A percentile compares a stretch with the other conserved stretches of the same genome.
Conservation (phyloP, 2,797 vertebrate species). For the Neopelma chrysocephalum region DNA sequence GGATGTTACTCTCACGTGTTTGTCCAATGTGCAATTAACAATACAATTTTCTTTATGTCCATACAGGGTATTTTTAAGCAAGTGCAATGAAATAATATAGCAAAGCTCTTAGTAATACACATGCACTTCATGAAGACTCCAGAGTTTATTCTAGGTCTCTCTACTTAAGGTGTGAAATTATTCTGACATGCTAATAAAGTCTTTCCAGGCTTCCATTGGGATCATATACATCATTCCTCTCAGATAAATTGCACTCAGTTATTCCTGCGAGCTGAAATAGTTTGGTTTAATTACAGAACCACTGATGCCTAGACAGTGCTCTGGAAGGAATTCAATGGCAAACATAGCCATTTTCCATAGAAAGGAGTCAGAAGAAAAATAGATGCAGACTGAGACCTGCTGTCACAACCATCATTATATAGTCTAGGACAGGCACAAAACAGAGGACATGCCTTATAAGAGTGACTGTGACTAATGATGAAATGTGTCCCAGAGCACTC, state of each 20-base stretch:
- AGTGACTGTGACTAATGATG: background rate
- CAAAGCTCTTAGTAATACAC: background rate
- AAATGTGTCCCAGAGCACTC: background rate
- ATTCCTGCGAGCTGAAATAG: constrained; percentile 49
- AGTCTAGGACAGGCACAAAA: background rate
- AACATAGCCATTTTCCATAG: constrained; percentile 53
- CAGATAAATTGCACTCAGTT: constrained; percentile 12
- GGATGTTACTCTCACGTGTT: background rate
- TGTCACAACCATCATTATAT: background rate
- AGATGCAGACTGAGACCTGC: constrained; percentile 29
- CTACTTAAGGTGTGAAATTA: constrained; percentile 39
- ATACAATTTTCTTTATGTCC: background rate
- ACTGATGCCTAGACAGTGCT: constrained; percentile 26
- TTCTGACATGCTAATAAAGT: constrained; percentile 18
- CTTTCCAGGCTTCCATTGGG: constrained; percentile 10
- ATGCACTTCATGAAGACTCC: background rate
- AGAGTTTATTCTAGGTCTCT: background rate
- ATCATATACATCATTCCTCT: background rate
- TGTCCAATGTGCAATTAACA: background rate
- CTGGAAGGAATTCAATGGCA: constrained; percentile 44
- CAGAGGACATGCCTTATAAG: background rate
- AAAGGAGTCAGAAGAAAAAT: constrained; percentile 54
- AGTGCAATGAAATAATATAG: background rate
- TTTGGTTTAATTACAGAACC: constrained; percentile 63
- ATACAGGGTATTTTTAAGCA: background rate